phyloP scores from a whole-genome alignment of 1,140 invertebrate genomes.

The Belonocnema kinseyi region DNA sequence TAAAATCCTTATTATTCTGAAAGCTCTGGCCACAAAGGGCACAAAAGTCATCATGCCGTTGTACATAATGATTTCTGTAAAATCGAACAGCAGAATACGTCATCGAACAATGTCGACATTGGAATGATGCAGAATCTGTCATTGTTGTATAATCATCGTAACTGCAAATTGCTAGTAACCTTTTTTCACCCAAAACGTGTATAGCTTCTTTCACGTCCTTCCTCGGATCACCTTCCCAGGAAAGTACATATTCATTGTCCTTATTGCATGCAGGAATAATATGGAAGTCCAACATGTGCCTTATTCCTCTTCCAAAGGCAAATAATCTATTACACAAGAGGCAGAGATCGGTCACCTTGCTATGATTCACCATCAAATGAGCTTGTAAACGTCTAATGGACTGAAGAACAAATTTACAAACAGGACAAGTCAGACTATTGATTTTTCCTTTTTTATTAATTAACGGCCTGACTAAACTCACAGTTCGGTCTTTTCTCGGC shows the following conservation, averaged over 20 bases:
- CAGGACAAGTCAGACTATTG: background rate
- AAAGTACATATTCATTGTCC: background rate
- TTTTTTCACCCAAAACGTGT: slow-evolving; percentile 16
- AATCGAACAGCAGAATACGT: slow-evolving; percentile 35
- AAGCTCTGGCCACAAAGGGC: slow-evolving; percentile 46
- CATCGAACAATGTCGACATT: slow-evolving; percentile 28
- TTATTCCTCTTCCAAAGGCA: slow-evolving; percentile 28
- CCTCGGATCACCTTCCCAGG: background rate
- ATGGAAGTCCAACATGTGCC: slow-evolving; percentile 41
- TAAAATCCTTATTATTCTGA: slow-evolving; percentile 22
- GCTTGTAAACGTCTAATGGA: slow-evolving; percentile 21
- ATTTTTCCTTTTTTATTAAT: background rate
- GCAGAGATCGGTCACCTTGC: slow-evolving; percentile 34
- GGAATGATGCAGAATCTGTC: background rate
- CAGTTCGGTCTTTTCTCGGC: background rate
- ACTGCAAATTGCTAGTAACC: background rate
- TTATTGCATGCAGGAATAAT: background rate
- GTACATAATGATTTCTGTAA: slow-evolving; percentile 25
- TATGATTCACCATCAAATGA: slow-evolving; percentile 34
- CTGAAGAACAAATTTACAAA: background rate
- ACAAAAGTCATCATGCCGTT: slow-evolving; percentile 48
- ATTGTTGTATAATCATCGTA: background rate
- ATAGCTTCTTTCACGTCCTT: slow-evolving; percentile 33
- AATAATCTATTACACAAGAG: slow-evolving; percentile 39
- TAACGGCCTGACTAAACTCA: background rate